A percentile compares a stretch with the other conserved stretches of the same genome.
Evolutionary conservation across 2,888 invertebrate genomes (phyloP).

Genomic region (Amiota mariae): DNA sequence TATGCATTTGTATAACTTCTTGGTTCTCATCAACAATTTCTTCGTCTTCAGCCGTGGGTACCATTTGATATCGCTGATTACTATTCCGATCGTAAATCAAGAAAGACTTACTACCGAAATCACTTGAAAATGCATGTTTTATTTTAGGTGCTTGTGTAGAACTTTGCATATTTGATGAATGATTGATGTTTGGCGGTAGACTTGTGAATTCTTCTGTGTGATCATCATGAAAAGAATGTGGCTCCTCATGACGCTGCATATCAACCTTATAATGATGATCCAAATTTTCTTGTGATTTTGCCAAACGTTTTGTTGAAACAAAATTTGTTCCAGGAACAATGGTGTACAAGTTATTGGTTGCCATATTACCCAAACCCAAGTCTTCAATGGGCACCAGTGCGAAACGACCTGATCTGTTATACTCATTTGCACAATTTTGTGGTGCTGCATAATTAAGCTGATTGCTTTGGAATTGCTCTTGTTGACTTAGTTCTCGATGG

Average conservation of each 20-base stretch:
- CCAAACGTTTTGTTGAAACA: conserved; percentile 69
- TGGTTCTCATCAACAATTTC: conserved; percentile 73
- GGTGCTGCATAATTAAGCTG: neutral
- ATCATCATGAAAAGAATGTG: conserved; percentile 68
- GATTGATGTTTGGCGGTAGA: conserved; percentile 63
- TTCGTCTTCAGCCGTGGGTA: conserved; percentile 79
- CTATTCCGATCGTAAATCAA: conserved; percentile 75
- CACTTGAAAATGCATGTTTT: conserved; percentile 73
- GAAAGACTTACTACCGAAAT: conserved; percentile 72
- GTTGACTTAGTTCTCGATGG: conserved; percentile 46
- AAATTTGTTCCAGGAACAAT: conserved; percentile 69
- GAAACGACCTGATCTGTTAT: conserved; percentile 72
- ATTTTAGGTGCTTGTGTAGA: conserved; percentile 49
- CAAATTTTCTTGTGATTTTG: conserved; percentile 71
- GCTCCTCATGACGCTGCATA: conserved; percentile 54
- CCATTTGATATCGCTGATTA: conserved; percentile 78
- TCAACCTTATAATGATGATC: conserved; percentile 55
- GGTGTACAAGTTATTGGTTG: conserved; percentile 68
- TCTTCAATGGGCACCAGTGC: conserved; percentile 76
- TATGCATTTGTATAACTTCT: conserved; percentile 74
- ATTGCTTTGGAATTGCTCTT: conserved; percentile 43
- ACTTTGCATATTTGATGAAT: conserved; percentile 40
- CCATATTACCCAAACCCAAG: conserved; percentile 57
- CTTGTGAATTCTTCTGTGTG: conserved; percentile 66
- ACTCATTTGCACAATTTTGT: too few relatives aligned